These are phyloP conservation scores for Apeltes quadracus DNA, from an alignment of 2,113 vertebrate species.

Conservation along the genomic window DNA sequence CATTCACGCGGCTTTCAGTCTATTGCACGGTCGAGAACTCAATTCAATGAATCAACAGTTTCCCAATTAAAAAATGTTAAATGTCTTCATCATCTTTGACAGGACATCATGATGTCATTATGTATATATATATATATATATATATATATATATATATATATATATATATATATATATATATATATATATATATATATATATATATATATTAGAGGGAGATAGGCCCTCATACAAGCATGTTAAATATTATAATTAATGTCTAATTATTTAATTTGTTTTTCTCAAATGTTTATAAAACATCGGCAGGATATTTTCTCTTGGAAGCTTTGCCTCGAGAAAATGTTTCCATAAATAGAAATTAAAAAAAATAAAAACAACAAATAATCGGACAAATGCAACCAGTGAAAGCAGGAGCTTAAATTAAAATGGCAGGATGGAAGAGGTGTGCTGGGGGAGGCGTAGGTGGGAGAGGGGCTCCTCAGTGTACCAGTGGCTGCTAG, in stretches of 20 bases:
- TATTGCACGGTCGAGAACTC: slow-evolving; percentile 63
- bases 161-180: not conserved
- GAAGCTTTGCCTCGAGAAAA: slow-evolving; percentile 52
- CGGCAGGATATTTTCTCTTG: slow-evolving; percentile 59
- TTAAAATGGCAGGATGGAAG: slow-evolving; percentile 58
- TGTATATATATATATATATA: not conserved
- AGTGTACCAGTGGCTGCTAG: too few species aligned
- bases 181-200: not conserved
- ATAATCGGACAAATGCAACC: slow-evolving; percentile 53
- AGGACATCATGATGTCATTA: not conserved
- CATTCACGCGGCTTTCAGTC: slow-evolving; percentile 58
- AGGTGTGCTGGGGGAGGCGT: slow-evolving; percentile 35
- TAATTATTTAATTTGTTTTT: slow-evolving; percentile 43
- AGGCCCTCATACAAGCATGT: slow-evolving; percentile 34
- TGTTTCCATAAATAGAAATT: slow-evolving; percentile 74
- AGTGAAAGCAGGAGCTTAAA: slow-evolving; percentile 62
- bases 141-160: not conserved
- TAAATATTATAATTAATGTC: slow-evolving; percentile 57
- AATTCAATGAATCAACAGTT: slow-evolving; percentile 24
- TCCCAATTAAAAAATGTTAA: slow-evolving; percentile 18
- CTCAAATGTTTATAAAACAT: slow-evolving; percentile 71
- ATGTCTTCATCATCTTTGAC: slow-evolving; percentile 4
- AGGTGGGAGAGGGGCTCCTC: slow-evolving; percentile 5
- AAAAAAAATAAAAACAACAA: slow-evolving; percentile 61
- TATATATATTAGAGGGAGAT: slow-evolving; percentile 1